These are phyloP conservation scores for Drosophila crucigera DNA, from an alignment of 2,888 invertebrate genomes.

Conservation along the genomic window DNA sequence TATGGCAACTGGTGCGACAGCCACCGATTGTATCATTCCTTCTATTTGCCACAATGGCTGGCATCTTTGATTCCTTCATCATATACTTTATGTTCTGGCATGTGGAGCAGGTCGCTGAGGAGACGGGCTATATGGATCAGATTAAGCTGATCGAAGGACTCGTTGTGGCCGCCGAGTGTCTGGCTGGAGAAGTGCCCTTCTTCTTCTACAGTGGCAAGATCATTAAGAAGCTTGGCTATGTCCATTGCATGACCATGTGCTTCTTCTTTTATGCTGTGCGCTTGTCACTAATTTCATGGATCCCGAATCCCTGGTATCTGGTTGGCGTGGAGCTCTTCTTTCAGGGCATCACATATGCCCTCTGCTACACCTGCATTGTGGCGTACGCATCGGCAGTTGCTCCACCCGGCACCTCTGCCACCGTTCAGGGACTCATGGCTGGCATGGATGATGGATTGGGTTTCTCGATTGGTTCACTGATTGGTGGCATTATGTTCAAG, in stretches of 20 bases:
- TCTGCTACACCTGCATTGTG: slow-evolving; percentile 93
- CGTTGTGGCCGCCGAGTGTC: slow-evolving; percentile 91
- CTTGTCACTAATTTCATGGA: slow-evolving; percentile 90
- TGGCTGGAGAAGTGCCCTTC: slow-evolving; percentile 92
- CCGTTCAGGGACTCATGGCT: slow-evolving; percentile 93
- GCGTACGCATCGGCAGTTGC: slow-evolving; percentile 89
- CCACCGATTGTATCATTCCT: slow-evolving; percentile 90
- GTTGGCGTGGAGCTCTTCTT: slow-evolving; percentile 92
- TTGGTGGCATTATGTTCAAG: slow-evolving; percentile 90
- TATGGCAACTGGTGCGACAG: slow-evolving; percentile 88
- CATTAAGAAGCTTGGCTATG: slow-evolving; percentile 91
- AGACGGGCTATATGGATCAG: slow-evolving; percentile 87
- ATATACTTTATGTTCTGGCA: slow-evolving; percentile 95
- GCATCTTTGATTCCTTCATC: slow-evolving; percentile 92
- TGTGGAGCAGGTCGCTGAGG: slow-evolving; percentile 90
- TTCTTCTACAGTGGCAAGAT: slow-evolving; percentile 91
- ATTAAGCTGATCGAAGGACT: slow-evolving; percentile 93
- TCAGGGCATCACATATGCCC: slow-evolving; percentile 95
- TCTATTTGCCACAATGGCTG: slow-evolving; percentile 90
- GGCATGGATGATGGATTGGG: slow-evolving; percentile 96
- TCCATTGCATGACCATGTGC: slow-evolving; percentile 91
- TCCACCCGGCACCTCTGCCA: slow-evolving; percentile 91
- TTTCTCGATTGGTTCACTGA: slow-evolving; percentile 90
- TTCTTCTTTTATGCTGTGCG: slow-evolving; percentile 91
- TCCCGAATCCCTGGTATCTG: slow-evolving; percentile 93